Base-by-base conservation (phyloP, 2,797 vertebrate genomes). In the Dendrocincla fuliginosa region DNA sequence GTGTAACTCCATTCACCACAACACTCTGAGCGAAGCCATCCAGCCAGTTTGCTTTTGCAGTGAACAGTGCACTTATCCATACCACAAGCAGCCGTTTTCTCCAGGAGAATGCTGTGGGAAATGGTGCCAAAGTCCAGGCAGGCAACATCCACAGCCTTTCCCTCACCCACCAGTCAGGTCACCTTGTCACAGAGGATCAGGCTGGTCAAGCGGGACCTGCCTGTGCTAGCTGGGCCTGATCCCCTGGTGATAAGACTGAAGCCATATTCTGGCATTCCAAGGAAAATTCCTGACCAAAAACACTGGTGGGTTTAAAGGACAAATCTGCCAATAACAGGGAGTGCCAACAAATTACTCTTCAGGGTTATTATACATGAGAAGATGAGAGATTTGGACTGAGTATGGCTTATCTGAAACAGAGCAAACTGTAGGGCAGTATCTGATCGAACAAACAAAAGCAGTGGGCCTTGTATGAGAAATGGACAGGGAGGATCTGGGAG, bases 221-320 rank as follows among this genome's bases (percentile, higher is more conserved):
- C 35, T 44, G 9, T 15, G 35, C 28, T 67, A 35, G 42, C 47
- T 61, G 24, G 37, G 41, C n/a, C 78, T 78, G 60, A 60, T 55
- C 20, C 17, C 17, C 35, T 32, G 7, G 17, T 37, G 32, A 55
- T 55, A 77, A 0, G 11, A 91, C 80, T 3, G 4, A 76, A 71
- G 35, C 15, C 32, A 60, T 1, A 0, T 15, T 75, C 46, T 61
- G 47, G 27, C 42, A 84, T 33, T 63, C 49, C 47, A 83, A 67
- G 32, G 59, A 70, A 19, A 68, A 55, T 37, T 71, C 10, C 28
- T 55, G 20, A 37, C 28, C 61, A 20, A 57, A 93, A 89, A 28
- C 0, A 0, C 0, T 19, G 6, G 30, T 49, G 12, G 11, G 27
- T 65, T 65, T 78, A 22, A 86, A 61, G 47, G 27, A 50, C 24